Conservation (phyloP, 2,888 invertebrate genomes). For the Drosophila anceps region DNA sequence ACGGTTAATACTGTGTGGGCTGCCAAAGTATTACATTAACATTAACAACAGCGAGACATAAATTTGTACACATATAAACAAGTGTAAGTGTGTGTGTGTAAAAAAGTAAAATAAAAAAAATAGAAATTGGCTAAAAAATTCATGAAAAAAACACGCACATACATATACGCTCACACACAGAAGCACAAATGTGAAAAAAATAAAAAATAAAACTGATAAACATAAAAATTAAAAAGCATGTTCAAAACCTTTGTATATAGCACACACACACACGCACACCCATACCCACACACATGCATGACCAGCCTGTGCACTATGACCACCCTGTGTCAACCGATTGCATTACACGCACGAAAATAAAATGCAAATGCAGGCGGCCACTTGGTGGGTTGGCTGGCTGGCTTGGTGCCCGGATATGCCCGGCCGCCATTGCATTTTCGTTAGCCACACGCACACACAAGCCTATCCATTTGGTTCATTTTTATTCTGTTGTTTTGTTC, state of each 20-base stretch:
- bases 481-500: conserved; percentile 72
- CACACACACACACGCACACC: neutral
- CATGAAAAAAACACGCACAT: conserved; percentile 14
- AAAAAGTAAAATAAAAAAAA: neutral
- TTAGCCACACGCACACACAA: conserved; percentile 60
- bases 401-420: conserved; percentile 49
- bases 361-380: conserved; percentile 70
- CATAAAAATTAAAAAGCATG: conserved; percentile 48
- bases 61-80: neutral
- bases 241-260: conserved; percentile 46
- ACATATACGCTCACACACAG: neutral
- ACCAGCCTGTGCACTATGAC: conserved; percentile 3
- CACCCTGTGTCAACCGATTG: conserved; percentile 50
- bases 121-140: conserved; percentile 29
- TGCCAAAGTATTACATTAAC: conserved; percentile 52
- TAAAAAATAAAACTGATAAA: conserved; percentile 16
- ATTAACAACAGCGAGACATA: conserved; percentile 29
- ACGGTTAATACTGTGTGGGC: conserved; percentile 34
- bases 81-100: neutral
- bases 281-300: neutral
- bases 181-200: conserved; percentile 3
- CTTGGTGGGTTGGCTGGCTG: neutral
- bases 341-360: conserved; percentile 77
- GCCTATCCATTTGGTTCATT: conserved; percentile 61
- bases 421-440: conserved; percentile 77